Evolutionary conservation across 1,140 invertebrate genomes (phyloP).

Genomic region (Zaprionus africanus): DNA sequence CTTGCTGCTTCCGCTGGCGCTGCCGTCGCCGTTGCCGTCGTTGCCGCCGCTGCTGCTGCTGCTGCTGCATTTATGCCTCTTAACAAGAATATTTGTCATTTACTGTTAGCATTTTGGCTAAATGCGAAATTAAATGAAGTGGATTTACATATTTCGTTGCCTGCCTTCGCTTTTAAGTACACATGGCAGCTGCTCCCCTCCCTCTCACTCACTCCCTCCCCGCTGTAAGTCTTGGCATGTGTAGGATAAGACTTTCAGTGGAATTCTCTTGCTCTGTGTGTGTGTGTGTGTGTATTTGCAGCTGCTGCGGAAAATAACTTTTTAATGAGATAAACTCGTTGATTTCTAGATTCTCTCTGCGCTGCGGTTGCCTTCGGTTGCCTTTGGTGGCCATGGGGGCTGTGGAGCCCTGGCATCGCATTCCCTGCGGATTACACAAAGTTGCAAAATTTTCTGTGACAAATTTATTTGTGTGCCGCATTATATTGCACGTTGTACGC

Average conservation of each 20-base stretch:
- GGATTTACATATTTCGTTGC: conserved; percentile 80
- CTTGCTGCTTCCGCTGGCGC: conserved; percentile 4
- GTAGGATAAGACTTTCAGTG: conserved; percentile 65
- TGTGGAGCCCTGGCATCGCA: conserved; percentile 28
- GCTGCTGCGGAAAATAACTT: conserved; percentile 83
- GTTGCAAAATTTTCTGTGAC: conserved; percentile 82
- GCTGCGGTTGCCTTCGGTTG: conserved; percentile 60
- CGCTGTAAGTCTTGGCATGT: conserved; percentile 57
- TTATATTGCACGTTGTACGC: conserved; percentile 62
- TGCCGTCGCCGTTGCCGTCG: neutral
- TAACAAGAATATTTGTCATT: conserved; percentile 83
- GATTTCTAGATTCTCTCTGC: conserved; percentile 81
- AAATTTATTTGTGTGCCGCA: conserved; percentile 82
- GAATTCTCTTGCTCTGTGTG: conserved; percentile 21
- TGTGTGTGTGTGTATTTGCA: conserved; percentile 69
- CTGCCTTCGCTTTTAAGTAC: conserved; percentile 77
- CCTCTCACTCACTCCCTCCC: neutral
- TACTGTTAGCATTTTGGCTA: conserved; percentile 82
- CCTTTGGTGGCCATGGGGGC: conserved; percentile 62
- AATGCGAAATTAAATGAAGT: conserved; percentile 83
- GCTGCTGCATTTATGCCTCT: conserved; percentile 75
- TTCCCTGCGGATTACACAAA: conserved; percentile 78
- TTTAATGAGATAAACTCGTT: conserved; percentile 83
- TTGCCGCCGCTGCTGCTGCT: neutral
- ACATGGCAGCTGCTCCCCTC: conserved; percentile 45